These are phyloP conservation scores for Liolophura sinensis DNA, from an alignment of 1,140 invertebrate genomes.

Conservation along the genomic window DNA sequence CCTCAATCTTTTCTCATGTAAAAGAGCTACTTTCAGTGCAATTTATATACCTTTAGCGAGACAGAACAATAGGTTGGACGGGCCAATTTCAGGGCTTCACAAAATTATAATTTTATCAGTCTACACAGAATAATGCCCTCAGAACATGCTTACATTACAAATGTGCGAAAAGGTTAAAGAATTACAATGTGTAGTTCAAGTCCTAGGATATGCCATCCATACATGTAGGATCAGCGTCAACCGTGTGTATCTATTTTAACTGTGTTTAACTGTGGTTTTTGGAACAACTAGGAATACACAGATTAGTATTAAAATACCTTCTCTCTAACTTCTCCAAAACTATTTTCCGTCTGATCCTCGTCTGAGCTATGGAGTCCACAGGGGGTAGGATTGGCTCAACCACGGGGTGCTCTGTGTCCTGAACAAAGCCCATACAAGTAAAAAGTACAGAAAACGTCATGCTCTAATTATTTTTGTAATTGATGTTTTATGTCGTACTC, in stretches of 20 bases:
- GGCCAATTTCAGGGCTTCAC: too few relatives aligned
- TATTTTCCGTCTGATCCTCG: constrained; percentile 47
- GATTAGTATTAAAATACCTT: constrained; percentile 31
- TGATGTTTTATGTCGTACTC: not conserved
- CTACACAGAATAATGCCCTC: too few relatives aligned
- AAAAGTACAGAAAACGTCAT: not conserved
- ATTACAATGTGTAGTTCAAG: too few relatives aligned
- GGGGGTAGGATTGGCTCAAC: constrained; percentile 34
- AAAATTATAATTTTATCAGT: too few relatives aligned
- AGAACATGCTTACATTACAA: too few relatives aligned
- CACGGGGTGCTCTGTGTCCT: too few relatives aligned
- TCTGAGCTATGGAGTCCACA: constrained; percentile 49
- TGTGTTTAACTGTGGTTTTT: not conserved
- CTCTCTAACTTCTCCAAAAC: constrained; percentile 47
- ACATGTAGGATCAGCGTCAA: constrained; percentile 1
- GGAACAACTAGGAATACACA: not conserved
- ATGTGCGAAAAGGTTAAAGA: too few relatives aligned
- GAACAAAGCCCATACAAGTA: not conserved
- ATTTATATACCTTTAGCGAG: too few relatives aligned
- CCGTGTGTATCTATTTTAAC: not conserved
- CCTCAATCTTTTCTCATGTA: too few relatives aligned
- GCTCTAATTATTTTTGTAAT: not conserved
- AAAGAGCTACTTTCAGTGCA: too few relatives aligned
- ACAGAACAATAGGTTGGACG: too few relatives aligned
- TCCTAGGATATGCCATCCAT: not conserved